A percentile compares a stretch with the other conserved stretches of the same genome.
Conservation (phyloP, 1,140 invertebrate species). For the Glossosoma conforme region DNA sequence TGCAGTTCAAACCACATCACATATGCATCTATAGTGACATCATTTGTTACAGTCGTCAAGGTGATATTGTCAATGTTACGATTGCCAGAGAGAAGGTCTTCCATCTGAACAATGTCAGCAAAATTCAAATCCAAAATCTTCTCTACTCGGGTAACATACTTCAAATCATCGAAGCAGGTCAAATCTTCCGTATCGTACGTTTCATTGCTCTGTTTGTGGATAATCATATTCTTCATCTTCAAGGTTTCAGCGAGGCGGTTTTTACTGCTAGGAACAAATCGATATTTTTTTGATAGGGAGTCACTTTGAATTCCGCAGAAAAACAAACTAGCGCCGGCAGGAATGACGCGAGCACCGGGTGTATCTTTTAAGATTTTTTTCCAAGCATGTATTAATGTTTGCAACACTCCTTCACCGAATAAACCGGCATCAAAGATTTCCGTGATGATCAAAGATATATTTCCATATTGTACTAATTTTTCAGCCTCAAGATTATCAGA, state of each 20-base stretch:
- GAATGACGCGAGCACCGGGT: constrained; percentile 53
- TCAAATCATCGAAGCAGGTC: constrained; percentile 49
- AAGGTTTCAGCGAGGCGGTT: constrained; percentile 32
- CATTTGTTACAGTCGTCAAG: constrained; percentile 37
- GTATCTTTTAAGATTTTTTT: constrained; percentile 48
- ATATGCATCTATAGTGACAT: constrained; percentile 58
- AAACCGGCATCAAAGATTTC: constrained; percentile 76
- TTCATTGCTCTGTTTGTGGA: constrained; percentile 43
- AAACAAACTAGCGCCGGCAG: constrained; percentile 59
- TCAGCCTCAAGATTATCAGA: constrained; percentile 33
- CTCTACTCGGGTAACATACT: constrained; percentile 55
- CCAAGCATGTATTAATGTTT: constrained; percentile 65
- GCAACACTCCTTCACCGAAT: constrained; percentile 68
- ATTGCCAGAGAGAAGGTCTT: constrained; percentile 40
- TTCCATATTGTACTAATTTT: constrained; percentile 51
- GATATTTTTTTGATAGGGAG: constrained; percentile 43
- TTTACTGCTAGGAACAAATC: constrained; percentile 31
- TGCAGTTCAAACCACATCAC: constrained; percentile 70
- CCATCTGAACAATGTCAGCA: constrained; percentile 52
- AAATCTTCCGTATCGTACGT: constrained; percentile 69
- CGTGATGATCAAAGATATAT: constrained; percentile 62
- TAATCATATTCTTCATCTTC: constrained; percentile 39
- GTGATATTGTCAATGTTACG: constrained; percentile 38
- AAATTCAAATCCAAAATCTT: constrained; percentile 61
- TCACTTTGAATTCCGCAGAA: constrained; percentile 54